These are phyloP conservation scores for Halichoeres trimaculatus DNA, from an alignment of 2,113 vertebrate species.

Conservation along the genomic window DNA sequence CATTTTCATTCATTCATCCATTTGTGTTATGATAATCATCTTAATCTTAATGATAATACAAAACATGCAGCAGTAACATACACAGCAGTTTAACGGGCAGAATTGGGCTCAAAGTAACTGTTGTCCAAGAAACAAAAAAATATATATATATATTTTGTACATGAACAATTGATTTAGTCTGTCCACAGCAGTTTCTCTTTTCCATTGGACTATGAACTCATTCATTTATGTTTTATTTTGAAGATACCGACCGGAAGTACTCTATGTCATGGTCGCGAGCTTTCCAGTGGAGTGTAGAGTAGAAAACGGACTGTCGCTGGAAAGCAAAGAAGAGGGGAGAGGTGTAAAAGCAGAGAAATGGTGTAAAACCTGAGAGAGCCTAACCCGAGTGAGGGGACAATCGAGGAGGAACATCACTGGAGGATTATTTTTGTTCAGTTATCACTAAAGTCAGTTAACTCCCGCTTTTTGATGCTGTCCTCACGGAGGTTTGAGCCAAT, in stretches of 20 bases:
- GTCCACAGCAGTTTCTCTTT: not conserved
- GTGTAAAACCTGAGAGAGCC: slow-evolving; percentile 45
- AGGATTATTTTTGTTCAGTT: slow-evolving; percentile 61
- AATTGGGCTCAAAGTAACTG: too few relatives aligned
- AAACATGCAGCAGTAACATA: too few relatives aligned
- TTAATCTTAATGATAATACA: too few relatives aligned
- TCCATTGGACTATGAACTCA: too few relatives aligned
- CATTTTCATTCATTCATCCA: too few relatives aligned
- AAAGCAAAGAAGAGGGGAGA: slow-evolving; percentile 52
- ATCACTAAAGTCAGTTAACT: slow-evolving; percentile 46
- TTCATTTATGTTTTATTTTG: slow-evolving; percentile 41
- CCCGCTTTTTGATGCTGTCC: slow-evolving; percentile 81
- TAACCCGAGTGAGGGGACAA: slow-evolving; percentile 1
- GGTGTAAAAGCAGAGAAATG: slow-evolving; percentile 50
- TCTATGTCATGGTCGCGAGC: accelerated
- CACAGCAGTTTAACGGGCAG: too few relatives aligned
- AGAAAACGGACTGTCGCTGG: slow-evolving; percentile 65
- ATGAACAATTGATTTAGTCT: not conserved
- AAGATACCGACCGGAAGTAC: slow-evolving; percentile 3
- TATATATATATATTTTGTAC: too few relatives aligned
- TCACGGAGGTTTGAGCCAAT: slow-evolving; percentile 80
- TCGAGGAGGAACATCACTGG: slow-evolving; percentile 26
- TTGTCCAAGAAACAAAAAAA: too few relatives aligned
- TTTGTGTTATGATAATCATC: too few relatives aligned
- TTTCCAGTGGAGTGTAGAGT: not conserved